Evolutionary conservation across 2,888 invertebrate species (phyloP), one percentile per base, ranked within the genome.

Genomic region (Teinopalpus imperialis): DNA sequence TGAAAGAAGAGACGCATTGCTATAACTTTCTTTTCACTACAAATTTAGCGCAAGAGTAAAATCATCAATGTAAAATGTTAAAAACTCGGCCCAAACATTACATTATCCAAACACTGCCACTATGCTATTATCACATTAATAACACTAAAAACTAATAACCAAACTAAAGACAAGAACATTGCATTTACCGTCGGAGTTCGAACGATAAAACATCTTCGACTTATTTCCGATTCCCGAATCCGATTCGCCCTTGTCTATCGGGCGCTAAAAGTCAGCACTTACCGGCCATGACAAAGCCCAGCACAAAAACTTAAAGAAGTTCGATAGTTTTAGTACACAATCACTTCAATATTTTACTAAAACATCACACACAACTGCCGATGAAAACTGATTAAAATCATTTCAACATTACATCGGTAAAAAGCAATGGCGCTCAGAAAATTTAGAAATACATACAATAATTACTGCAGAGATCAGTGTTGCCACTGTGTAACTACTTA

Each of bases 221-320:
- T 77, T 83, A 86, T 83, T 46, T 87, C 82, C 83, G 87, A 88
- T 82, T 88, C 82, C 83, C 78, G 81, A 87, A 78, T 83, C 87
- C 87, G 75, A 85, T 87, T 89, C 88, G 87, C 87, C 88, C 89
- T 89, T 89, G 86, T 86, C 76, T 83, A 83, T 74, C 81, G 83
- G 83, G 83, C 82, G 82, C 83, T 80, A 87, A 88, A 89, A 89
- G 87, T 88, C 88, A 85, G 87, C 89, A 93, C 93, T 93, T 93
- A 93, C 93, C 93, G 93, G 93, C 93, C 94, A 94, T 94, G 92
- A 92, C 93, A 93, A 91, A 91, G 81, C 86, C 88, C 87, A 87
- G 88, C 88, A 87, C 87, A 81, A 85, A 76, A 85, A 86, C 83
- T 86, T 77, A 81, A 80, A 75, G 78, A 81, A 87, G 82, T 87